A percentile compares a stretch with the other conserved stretches of the same genome.
Conservation (phyloP, 2,113 vertebrate genomes). For the Pelecanoides urinatrix region DNA sequence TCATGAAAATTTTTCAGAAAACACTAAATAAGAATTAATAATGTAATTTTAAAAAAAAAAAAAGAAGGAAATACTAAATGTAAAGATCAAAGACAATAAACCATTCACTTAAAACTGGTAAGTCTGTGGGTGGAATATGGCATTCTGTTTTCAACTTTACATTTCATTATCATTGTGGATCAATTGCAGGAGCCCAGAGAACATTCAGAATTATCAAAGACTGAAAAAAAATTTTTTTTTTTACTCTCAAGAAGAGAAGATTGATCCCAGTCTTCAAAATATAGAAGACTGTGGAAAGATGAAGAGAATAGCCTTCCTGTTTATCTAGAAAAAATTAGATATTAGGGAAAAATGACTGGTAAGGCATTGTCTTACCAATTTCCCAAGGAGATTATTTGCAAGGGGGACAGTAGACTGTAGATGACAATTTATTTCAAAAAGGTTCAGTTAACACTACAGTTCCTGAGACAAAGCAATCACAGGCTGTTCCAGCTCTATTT, state of each 20-base stretch:
- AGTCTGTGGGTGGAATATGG: background rate
- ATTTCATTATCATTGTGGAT: background rate
- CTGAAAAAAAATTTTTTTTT: background rate
- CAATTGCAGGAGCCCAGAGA: background rate
- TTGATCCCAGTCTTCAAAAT: background rate
- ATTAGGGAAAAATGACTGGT: background rate
- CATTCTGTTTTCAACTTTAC: background rate
- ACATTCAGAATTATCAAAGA: background rate
- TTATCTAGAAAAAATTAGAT: background rate
- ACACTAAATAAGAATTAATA: background rate
- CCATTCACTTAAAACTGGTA: background rate
- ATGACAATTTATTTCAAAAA: background rate
- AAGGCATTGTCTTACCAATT: background rate
- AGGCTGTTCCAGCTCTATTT: background rate
- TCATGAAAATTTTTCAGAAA: background rate
- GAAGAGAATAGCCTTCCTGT: background rate
- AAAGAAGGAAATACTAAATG: background rate
- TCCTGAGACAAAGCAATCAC: background rate
- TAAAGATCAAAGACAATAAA: background rate
- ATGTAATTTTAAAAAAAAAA: no score
- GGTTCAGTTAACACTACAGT: background rate
- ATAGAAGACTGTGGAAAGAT: background rate
- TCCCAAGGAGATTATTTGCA: background rate
- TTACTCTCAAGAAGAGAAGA: background rate
- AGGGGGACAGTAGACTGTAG: background rate